Evolutionary conservation across 1,140 invertebrate species (phyloP).

Genomic region (Drepana arcuata): DNA sequence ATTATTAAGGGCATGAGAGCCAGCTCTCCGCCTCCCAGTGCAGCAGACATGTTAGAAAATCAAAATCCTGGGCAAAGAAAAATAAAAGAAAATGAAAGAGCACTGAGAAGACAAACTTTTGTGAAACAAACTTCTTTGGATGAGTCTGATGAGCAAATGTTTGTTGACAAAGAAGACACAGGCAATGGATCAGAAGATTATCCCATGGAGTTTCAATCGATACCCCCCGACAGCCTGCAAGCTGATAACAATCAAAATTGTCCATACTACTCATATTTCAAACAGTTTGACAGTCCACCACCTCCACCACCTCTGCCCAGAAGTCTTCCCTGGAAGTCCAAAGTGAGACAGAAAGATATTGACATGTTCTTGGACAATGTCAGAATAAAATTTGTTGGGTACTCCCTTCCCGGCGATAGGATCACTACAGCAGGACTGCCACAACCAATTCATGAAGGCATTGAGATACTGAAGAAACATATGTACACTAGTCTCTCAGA

Average conservation of each 20-base stretch:
- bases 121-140: conserved; percentile 96
- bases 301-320: conserved; percentile 68
- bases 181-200: conserved; percentile 66
- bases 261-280: conserved; percentile 58
- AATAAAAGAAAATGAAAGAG: conserved; percentile 61
- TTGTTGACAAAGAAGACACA: conserved; percentile 78
- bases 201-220: conserved; percentile 61
- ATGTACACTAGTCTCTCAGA: conserved; percentile 89
- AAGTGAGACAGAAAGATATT: conserved; percentile 95
- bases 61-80: conserved; percentile 84
- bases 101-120: conserved; percentile 77
- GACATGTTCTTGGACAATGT: conserved; percentile 93
- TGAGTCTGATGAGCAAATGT: conserved; percentile 81
- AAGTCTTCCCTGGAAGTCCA: conserved; percentile 94
- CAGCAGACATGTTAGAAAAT: conserved; percentile 91
- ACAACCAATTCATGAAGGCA: conserved; percentile 95
- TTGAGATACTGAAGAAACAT: conserved; percentile 91
- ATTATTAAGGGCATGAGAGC: conserved; percentile 94
- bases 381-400: conserved; percentile 95
- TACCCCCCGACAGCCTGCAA: conserved; percentile 43
- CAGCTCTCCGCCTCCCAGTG: conserved; percentile 94
- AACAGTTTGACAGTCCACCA: conserved; percentile 63
- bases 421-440: conserved; percentile 93
- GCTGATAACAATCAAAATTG: conserved; percentile 48
- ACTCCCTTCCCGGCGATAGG: conserved; percentile 86